Percentiles rank a stretch among this genome's conserved stretches.
Conservation (phyloP, 1,140 invertebrate species). For the Helicoverpa zea region DNA sequence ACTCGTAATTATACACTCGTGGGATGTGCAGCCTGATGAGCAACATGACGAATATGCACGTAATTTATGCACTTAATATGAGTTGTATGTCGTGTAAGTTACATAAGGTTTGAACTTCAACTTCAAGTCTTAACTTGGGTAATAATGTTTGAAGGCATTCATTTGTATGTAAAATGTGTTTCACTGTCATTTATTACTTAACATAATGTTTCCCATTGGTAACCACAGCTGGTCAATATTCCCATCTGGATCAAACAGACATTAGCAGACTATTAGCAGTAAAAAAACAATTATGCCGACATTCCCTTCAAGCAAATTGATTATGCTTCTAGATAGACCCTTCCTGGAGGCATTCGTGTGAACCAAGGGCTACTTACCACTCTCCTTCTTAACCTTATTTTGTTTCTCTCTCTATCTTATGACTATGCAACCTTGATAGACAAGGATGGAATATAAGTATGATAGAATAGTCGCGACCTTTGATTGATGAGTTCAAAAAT, state of each 20-base stretch:
- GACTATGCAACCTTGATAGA: background rate
- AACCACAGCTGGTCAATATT: conserved; percentile 26
- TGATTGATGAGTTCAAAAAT: conserved; percentile 64
- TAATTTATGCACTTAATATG: too few relatives aligned
- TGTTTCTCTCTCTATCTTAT: conserved; percentile 37
- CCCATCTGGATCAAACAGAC: conserved; percentile 5
- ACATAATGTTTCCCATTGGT: background rate
- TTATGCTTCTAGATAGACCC: conserved; percentile 52
- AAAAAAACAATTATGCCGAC: conserved; percentile 30
- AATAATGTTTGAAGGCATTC: too few relatives aligned
- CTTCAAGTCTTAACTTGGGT: too few relatives aligned
- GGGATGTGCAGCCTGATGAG: background rate
- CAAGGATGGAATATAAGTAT: conserved; percentile 29
- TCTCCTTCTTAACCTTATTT: conserved; percentile 46
- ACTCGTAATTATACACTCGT: background rate
- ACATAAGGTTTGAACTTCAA: too few relatives aligned
- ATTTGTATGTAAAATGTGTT: too few relatives aligned
- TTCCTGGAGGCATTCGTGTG: conserved; percentile 55
- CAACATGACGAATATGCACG: background rate
- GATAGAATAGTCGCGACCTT: conserved; percentile 52
- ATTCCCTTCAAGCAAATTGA: conserved; percentile 52
- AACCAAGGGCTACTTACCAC: conserved; percentile 52
- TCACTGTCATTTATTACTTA: too few relatives aligned
- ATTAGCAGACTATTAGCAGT: conserved; percentile 33
- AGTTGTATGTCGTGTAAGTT: too few relatives aligned